Evolutionary conservation across 2,888 invertebrate genomes (phyloP), one percentile per base, ranked within the genome.

Genomic region (Drosophila percnosoma): DNA sequence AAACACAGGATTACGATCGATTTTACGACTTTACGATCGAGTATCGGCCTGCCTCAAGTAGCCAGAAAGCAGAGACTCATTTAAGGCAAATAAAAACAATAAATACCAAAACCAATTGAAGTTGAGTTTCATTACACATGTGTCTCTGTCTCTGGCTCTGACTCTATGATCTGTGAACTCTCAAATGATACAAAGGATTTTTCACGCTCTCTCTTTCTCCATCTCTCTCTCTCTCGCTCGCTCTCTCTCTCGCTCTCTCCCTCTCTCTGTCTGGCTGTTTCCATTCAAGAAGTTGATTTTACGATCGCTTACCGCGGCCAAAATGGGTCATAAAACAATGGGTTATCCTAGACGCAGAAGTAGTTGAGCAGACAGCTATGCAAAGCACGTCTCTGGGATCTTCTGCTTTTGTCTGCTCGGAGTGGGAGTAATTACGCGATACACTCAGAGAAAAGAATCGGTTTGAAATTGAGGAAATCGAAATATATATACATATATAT

Each of bases 301-400:
- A 90, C 80, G 89, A 87, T 83, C 89, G 83, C 73, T 89, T 80
- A 86, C 89, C 87, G 89, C 88, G 78, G 67, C 53, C 80, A 73
- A 80, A 87, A 85, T 85, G 83, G 85, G 86, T 79, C 90, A 77
- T 91, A 90, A 90, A 91, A 89, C 90, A 87, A 90, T 84, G 86
- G 90, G 90, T 89, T 89, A 89, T 89, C 88, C 90, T 86, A 59
- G 66, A 51, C 51, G 31, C 34, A 57, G 40, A 42, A 57, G 40
- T 40, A 29, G n/a, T n/a, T n/a, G 34, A 4, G 10, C 13, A 38
- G 51, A 53, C 13, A 31, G 27, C 29, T 36, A 61, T 51, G 52
- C 27, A 24, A 57, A 65, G 58, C 31, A 59, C 45, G 29, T 58
- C 42, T 58, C 38, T 57, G 58, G 57, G 55, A 58, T 64, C 55